These are phyloP conservation scores for Brachionus asplanchnoidis DNA, from an alignment of 1,140 invertebrate species.

Conservation along the genomic window DNA sequence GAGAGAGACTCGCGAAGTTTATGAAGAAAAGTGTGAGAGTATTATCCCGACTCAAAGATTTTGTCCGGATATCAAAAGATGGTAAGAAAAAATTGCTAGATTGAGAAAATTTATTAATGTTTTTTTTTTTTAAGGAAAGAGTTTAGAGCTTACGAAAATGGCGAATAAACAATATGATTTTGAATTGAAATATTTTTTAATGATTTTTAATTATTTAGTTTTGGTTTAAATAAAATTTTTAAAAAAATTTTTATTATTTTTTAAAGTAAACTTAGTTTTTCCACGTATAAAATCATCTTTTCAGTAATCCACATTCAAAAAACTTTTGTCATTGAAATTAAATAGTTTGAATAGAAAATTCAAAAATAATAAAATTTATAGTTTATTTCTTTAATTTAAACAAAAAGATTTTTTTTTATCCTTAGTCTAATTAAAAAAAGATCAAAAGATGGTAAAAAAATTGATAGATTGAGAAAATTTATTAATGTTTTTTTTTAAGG, in stretches of 20 bases:
- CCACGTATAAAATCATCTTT: not conserved
- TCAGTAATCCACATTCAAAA: not conserved
- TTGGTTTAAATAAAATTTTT: constrained; percentile 1
- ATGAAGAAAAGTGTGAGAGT: constrained; percentile 16
- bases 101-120: not conserved
- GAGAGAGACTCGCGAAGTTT: constrained; percentile 35
- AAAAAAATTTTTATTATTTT: too few relatives aligned
- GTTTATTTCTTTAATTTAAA: too few relatives aligned
- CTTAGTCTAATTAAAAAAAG: too few relatives aligned
- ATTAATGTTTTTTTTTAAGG: too few relatives aligned
- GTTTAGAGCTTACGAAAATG: constrained; percentile 30
- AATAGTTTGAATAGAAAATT: too few relatives aligned
- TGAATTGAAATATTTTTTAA: not conserved
- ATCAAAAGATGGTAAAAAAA: too few relatives aligned
- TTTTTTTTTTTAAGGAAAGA: constrained; percentile 10
- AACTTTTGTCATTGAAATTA: not conserved
- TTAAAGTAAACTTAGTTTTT: not conserved
- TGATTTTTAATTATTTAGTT: not conserved
- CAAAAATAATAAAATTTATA: too few relatives aligned
- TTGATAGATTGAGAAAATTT: too few relatives aligned
- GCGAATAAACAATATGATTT: not conserved
- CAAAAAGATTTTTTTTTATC: too few relatives aligned
- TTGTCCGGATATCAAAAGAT: constrained; percentile 38
- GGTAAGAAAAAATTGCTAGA: not conserved
- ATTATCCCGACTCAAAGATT: not conserved